Base-by-base conservation (phyloP, 2,113 vertebrate species). In the Oreochromis tanganicae region DNA sequence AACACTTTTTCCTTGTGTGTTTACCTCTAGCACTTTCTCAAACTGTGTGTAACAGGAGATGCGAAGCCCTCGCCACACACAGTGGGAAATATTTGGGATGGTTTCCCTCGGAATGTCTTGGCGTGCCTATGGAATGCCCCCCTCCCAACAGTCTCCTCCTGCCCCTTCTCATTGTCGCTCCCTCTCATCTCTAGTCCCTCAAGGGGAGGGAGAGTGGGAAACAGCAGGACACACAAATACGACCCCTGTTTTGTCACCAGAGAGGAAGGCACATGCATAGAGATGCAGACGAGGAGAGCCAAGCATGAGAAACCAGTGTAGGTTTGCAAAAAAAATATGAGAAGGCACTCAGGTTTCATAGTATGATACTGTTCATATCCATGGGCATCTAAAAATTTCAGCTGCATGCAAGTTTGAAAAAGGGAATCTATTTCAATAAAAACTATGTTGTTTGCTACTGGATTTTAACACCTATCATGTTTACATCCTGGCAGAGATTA, bases 31-130 rank as follows among this genome's bases (percentile, higher is more conserved):
- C 50, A 88, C 82, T 80, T 88, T 93, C 81, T 85, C 80, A 87
- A 91, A 85, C 79, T 29, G 50, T 71, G 9, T 84, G 56, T 78
- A 93, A 95, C 83, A 93, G 80, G 93, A 95, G 92, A 94, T 57
- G 56, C 6, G 9, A 84, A 88, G 89, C 82, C 80, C 88, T 92
- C 85, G 50, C 95, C 93, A 93, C 94, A 95, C 96, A 95, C 94
- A 96, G 92, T 89, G 94, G 90, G 95, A 96, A 95, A 96, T 96
- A 95, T 96, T 96, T 96, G 94, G 94, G 94, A 97, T 97, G 95
- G 95, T 96, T 97, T 96, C 94, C 95, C 95, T 96, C 84, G 94
- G 96, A 97, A 97, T 97, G 96, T 95, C 95, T 96, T 96, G 96
- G 96, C 95, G 84, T 95, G 95, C 94, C 93, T 95, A 91, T 94